Percentiles rank a stretch among this genome's conserved stretches.
Conservation (phyloP, 1,140 invertebrate genomes). For the Trachymyrmex septentrionalis region DNA sequence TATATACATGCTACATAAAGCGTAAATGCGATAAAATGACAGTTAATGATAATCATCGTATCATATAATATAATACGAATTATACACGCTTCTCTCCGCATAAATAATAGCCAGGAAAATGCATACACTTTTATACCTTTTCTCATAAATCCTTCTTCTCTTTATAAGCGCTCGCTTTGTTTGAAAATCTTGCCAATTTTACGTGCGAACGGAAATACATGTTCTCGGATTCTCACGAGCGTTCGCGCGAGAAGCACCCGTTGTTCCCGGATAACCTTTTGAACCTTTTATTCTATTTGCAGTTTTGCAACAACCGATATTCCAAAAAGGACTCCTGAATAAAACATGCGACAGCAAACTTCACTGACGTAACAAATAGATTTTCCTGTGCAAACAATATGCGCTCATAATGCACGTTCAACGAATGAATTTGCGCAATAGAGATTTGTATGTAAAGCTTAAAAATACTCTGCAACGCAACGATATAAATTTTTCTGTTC, state of each 20-base stretch:
- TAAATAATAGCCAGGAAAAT: slow-evolving; percentile 1
- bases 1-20: not conserved
- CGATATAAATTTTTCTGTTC: not conserved
- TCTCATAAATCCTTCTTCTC: slow-evolving; percentile 4
- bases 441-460: slow-evolving; percentile 10
- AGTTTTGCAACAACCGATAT: slow-evolving; percentile 44
- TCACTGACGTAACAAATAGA: slow-evolving; percentile 39
- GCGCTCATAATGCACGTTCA: not conserved
- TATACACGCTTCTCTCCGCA: not conserved
- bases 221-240: slow-evolving; percentile 4
- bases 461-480: not conserved
- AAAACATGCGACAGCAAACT: slow-evolving; percentile 47
- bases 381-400: slow-evolving; percentile 20
- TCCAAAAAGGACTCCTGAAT: slow-evolving; percentile 34
- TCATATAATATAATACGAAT: slow-evolving; percentile 5
- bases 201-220: slow-evolving; percentile 30
- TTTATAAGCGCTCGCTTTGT: slow-evolving; percentile 27
- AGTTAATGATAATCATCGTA: not conserved
- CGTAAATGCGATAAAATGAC: not conserved
- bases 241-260: not conserved
- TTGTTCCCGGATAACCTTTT: slow-evolving; percentile 54
- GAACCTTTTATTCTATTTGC: slow-evolving; percentile 49
- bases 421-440: slow-evolving; percentile 18
- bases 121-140: not conserved
- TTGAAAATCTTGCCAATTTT: slow-evolving; percentile 51